Percentiles rank a stretch among this genome's conserved stretches.
Evolutionary conservation across 2,113 vertebrate genomes (phyloP).

Genomic region (Pyxicephalus adspersus): DNA sequence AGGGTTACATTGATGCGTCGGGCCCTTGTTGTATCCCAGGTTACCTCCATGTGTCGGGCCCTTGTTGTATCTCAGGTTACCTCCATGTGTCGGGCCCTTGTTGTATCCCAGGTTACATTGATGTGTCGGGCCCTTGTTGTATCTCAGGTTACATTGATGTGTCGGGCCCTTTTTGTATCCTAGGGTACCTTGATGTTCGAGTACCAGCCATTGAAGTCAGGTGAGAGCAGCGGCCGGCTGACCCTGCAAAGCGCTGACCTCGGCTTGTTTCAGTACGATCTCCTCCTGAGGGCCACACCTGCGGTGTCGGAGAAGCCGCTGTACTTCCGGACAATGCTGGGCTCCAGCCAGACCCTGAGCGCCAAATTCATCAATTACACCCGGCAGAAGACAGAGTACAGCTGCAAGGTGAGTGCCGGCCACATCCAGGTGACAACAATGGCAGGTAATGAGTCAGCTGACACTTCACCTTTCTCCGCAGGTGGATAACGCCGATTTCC

Average conservation of each 20-base stretch:
- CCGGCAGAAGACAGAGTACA: constrained; percentile 75
- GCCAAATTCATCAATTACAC: constrained; percentile 81
- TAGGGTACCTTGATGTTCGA: constrained; percentile 78
- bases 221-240: constrained; percentile 70
- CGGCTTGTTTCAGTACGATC: constrained; percentile 78
- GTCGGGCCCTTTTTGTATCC: not conserved
- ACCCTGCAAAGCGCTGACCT: constrained; percentile 75
- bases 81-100: too few species aligned
- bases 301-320: constrained; percentile 75
- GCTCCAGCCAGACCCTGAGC: constrained; percentile 70
- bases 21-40: too few species aligned
- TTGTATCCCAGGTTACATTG: too few species aligned
- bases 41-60: too few species aligned
- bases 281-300: constrained; percentile 73
- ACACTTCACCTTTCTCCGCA: constrained; percentile 52
- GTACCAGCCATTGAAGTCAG: constrained; percentile 79
- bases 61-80: too few species aligned
- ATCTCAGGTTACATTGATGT: too few species aligned
- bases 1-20: too few species aligned
- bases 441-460: not conserved
- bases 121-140: too few species aligned
- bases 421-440: too few species aligned
- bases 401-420: constrained; percentile 72
- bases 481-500: constrained; percentile 77
- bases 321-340: constrained; percentile 75